Conservation (phyloP, 2,888 invertebrate species). For the Leucoptera coffeella region DNA sequence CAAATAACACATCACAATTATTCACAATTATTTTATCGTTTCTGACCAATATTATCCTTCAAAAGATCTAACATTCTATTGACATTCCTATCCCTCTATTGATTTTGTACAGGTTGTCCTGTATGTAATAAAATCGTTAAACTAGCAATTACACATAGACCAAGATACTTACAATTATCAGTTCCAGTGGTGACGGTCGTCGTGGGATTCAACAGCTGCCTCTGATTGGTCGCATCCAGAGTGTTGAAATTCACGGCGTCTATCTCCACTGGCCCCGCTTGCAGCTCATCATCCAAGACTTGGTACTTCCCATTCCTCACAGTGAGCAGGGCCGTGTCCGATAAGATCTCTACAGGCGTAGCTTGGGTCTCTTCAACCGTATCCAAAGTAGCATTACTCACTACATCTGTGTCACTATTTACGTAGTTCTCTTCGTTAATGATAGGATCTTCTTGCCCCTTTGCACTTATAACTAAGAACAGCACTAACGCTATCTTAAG, state of each 20-base stretch:
- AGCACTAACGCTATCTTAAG: constrained; percentile 21
- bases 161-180: too few relatives aligned
- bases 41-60: too few relatives aligned
- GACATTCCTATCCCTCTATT: too few relatives aligned
- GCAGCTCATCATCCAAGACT: constrained; percentile 19
- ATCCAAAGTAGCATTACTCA: constrained; percentile 9
- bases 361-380: too few relatives aligned
- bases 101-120: too few relatives aligned
- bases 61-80: too few relatives aligned
- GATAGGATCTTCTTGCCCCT: constrained; percentile 21
- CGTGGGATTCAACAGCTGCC: constrained; percentile 16
- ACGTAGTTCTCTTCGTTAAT: constrained; percentile 17
- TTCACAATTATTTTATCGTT: too few relatives aligned
- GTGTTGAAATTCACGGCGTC: constrained; percentile 18
- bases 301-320: constrained; percentile 39
- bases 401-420: constrained; percentile 10
- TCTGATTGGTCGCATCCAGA: constrained; percentile 21
- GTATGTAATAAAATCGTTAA: too few relatives aligned
- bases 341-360: constrained; percentile 18
- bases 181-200: constrained; percentile 22
- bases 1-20: too few relatives aligned
- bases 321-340: constrained; percentile 14
- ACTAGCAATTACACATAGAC: too few relatives aligned
- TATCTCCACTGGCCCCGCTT: constrained; percentile 16
- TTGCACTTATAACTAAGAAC: constrained; percentile 26